Percentiles rank a stretch among this genome's conserved stretches.
Evolutionary conservation across 2,888 invertebrate species (phyloP).

Genomic region (Ophion ellenae): DNA sequence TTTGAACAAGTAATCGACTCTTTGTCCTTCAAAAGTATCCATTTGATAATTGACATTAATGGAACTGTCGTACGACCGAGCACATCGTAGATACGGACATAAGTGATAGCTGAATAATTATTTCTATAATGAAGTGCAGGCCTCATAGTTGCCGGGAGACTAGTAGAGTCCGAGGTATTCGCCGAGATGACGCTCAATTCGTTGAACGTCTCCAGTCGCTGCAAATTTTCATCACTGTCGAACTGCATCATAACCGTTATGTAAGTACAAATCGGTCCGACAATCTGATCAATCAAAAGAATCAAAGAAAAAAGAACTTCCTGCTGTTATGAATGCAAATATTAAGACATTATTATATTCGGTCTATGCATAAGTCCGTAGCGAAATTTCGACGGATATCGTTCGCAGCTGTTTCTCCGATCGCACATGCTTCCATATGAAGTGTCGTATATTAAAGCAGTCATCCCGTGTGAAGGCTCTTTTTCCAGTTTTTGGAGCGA

Average conservation of each 20-base stretch:
- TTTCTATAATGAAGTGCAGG: background rate
- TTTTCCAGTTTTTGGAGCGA: too few relatives aligned
- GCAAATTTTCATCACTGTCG: constrained; percentile 19
- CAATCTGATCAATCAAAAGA: constrained; percentile 45
- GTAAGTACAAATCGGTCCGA: background rate
- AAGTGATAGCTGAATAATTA: constrained; percentile 13
- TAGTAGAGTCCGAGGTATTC: background rate
- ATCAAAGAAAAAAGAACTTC: background rate
- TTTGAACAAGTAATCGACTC: constrained; percentile 21
- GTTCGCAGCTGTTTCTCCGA: too few relatives aligned
- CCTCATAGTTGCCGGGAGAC: background rate
- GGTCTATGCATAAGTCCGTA: too few relatives aligned
- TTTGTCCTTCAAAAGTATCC: constrained; percentile 3
- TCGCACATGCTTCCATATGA: too few relatives aligned
- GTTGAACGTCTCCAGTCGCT: background rate
- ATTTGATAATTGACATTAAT: constrained; percentile 17
- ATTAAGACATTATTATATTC: background rate
- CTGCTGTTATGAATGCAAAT: background rate
- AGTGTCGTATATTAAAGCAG: too few relatives aligned
- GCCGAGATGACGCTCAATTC: background rate
- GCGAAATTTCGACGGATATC: too few relatives aligned
- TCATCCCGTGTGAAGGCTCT: too few relatives aligned
- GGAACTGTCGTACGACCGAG: background rate
- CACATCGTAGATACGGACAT: background rate
- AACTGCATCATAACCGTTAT: constrained; percentile 65